These are phyloP conservation scores for Oryzias woworae DNA, from an alignment of 2,113 vertebrate species.

Conservation along the genomic window DNA sequence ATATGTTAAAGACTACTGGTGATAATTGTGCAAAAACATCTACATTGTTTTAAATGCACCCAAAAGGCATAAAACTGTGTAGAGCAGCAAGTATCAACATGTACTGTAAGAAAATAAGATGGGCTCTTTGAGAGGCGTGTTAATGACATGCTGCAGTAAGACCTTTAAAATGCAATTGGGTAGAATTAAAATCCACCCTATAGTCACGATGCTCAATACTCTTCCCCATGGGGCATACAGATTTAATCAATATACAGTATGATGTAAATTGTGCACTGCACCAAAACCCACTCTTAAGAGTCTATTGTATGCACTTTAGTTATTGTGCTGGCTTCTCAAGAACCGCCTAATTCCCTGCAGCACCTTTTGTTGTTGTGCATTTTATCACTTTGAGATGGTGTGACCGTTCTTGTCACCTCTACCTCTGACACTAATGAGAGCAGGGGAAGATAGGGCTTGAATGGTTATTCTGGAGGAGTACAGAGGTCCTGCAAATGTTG, in stretches of 20 bases:
- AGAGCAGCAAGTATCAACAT: conserved; percentile 38
- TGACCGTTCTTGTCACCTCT: conserved; percentile 71
- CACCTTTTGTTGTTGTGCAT: conserved; percentile 42
- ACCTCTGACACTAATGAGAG: conserved; percentile 72
- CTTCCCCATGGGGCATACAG: conserved; percentile 59
- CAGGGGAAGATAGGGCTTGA: conserved; percentile 63
- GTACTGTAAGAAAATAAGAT: conserved; percentile 44
- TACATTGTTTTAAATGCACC: conserved; percentile 6
- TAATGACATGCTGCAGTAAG: conserved; percentile 67
- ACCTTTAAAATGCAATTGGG: conserved; percentile 68
- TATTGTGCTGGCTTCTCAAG: conserved; percentile 42
- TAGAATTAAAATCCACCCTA: conserved; percentile 65
- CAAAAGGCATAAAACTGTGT: not conserved
- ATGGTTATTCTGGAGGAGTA: conserved; percentile 64
- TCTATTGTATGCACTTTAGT: conserved; percentile 43
- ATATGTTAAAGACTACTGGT: not conserved
- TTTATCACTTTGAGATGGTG: conserved; percentile 67
- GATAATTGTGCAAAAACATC: conserved; percentile 2
- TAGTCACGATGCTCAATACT: conserved; percentile 66
- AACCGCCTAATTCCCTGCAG: conserved; percentile 42
- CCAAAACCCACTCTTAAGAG: conserved; percentile 59
- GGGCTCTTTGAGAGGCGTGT: conserved; percentile 33
- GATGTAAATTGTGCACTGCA: conserved; percentile 78
- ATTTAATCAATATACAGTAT: conserved; percentile 74
- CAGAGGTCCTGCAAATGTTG: conserved; percentile 72